These are phyloP conservation scores for Ooceraea biroi DNA, from an alignment of 1,140 invertebrate genomes.

Conservation along the genomic window DNA sequence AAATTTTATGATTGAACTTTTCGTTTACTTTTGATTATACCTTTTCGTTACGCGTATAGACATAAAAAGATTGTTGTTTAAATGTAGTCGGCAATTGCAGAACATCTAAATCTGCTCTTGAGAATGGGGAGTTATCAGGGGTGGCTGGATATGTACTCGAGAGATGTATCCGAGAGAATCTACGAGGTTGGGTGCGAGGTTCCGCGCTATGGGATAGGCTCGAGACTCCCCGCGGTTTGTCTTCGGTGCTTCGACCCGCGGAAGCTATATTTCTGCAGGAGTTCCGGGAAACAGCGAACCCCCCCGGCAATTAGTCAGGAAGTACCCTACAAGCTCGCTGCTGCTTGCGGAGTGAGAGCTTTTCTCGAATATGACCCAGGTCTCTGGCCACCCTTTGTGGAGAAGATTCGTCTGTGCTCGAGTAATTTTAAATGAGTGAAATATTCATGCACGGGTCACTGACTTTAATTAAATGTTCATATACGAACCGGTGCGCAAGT, in stretches of 20 bases:
- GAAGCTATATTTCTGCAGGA: slow-evolving; percentile 78
- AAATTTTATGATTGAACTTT: no score
- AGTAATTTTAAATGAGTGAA: slow-evolving; percentile 43
- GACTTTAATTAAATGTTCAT: no score
- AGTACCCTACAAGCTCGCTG: slow-evolving; percentile 76
- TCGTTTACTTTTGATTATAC: no score
- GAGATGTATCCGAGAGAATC: slow-evolving; percentile 58
- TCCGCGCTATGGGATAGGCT: slow-evolving; percentile 68
- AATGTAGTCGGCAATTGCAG: no score
- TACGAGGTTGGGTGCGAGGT: slow-evolving; percentile 71
- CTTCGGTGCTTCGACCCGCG: slow-evolving; percentile 71
- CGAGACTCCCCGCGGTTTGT: slow-evolving; percentile 69
- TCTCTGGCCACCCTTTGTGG: slow-evolving; percentile 48
- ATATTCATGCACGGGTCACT: slow-evolving; percentile 36
- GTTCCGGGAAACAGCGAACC: slow-evolving; percentile 73
- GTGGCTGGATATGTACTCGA: slow-evolving; percentile 32
- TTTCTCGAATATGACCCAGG: slow-evolving; percentile 69
- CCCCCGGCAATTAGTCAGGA: slow-evolving; percentile 78
- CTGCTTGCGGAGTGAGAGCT: slow-evolving; percentile 65
- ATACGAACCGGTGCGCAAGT: not conserved
- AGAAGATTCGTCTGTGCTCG: slow-evolving; percentile 27
- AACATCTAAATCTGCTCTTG: not conserved
- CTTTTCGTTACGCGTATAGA: not conserved
- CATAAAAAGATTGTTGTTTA: not conserved
- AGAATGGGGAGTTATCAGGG: no score